A percentile compares a stretch with the other conserved stretches of the same genome.
These are phyloP conservation scores for Agelas oroides DNA, from an alignment of 37 sponge, comb jelly and placozoan genomes.

Conservation along the genomic window DNA sequence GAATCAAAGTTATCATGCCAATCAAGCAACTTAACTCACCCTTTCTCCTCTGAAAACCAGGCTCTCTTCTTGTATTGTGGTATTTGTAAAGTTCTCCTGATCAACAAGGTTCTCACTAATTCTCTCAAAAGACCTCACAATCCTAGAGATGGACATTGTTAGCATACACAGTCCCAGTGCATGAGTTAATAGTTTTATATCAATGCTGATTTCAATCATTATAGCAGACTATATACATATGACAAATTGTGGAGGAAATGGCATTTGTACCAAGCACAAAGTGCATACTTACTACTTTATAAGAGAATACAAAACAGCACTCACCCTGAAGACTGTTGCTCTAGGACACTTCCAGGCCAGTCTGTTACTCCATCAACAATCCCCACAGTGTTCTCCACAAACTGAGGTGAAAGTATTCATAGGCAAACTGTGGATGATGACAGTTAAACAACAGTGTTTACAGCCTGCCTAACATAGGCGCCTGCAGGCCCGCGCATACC, in stretches of 20 bases:
- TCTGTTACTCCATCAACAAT: background rate
- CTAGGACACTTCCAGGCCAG: background rate
- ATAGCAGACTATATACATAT: too few relatives aligned
- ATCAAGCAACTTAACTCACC: conserved; percentile 55
- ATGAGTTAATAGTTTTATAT: background rate
- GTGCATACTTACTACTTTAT: too few relatives aligned
- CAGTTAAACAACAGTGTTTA: too few relatives aligned
- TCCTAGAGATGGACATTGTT: background rate
- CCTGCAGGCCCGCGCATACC: too few relatives aligned
- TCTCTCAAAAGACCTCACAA: conserved; percentile 9
- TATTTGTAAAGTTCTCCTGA: conserved; percentile 1
- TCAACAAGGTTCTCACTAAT: background rate
- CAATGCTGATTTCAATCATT: too few relatives aligned
- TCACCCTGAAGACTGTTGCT: background rate
- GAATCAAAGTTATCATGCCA: too few relatives aligned
- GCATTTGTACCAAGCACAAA: too few relatives aligned
- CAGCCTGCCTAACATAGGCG: too few relatives aligned
- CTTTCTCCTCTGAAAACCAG: conserved; percentile 28
- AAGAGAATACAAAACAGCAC: background rate
- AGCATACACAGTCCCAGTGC: too few relatives aligned
- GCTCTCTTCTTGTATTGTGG: background rate
- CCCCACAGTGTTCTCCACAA: background rate
- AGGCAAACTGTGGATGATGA: too few relatives aligned
- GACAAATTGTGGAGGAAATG: too few relatives aligned
- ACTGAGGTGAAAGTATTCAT: background rate